Conservation (phyloP, 2,113 vertebrate genomes). For the Gorilla gorilla region DNA sequence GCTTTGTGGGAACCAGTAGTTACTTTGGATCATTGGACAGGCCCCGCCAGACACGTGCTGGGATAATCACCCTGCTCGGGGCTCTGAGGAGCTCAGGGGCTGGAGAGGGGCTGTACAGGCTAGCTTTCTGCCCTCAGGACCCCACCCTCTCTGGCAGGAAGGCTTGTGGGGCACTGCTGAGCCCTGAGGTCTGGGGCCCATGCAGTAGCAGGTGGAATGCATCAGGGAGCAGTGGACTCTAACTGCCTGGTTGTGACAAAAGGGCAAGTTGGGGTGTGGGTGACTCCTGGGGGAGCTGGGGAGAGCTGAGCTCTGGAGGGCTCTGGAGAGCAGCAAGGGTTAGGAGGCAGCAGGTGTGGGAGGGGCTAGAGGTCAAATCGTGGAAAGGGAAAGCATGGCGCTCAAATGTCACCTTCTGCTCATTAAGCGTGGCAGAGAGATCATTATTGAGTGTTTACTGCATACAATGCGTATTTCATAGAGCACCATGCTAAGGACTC, state of each 20-base stretch:
- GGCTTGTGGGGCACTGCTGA: neutral
- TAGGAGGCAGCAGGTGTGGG: neutral
- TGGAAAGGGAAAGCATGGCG: neutral
- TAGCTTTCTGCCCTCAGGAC: fast-evolving
- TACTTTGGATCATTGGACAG: too few relatives aligned
- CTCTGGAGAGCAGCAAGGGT: neutral
- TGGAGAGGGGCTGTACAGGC: too few relatives aligned
- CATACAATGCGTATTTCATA: fast-evolving
- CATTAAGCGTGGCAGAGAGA: neutral
- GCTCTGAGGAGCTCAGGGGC: neutral
- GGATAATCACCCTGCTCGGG: neutral
- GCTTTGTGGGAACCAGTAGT: neutral
- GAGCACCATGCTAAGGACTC: neutral
- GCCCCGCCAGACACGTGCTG: neutral
- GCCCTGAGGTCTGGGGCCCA: neutral
- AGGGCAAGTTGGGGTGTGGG: neutral
- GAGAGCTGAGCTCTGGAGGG: neutral
- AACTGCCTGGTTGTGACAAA: neutral
- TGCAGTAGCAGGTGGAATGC: neutral
- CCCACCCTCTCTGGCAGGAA: neutral
- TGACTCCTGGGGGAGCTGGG: neutral
- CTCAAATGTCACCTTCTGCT: neutral
- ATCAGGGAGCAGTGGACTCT: neutral
- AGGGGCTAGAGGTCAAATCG: neutral
- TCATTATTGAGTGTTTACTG: neutral